Base-by-base conservation (phyloP, 2,888 invertebrate genomes). In the Electrophaes corylata region DNA sequence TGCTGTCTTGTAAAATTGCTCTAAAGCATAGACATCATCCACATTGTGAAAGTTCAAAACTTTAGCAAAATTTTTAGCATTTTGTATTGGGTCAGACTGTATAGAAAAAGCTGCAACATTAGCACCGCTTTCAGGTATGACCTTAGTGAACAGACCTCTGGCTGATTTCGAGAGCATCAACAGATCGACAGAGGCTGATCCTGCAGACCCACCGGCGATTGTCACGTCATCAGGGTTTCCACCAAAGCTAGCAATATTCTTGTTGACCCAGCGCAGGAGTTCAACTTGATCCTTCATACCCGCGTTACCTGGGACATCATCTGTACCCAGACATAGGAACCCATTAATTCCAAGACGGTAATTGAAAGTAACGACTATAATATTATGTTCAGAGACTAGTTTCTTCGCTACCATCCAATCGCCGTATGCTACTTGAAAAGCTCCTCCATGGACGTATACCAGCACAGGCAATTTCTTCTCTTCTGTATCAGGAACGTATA, bases 371-470 rank as follows among this genome's bases (percentile, higher is more conserved):
- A 85, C 81, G 6, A 65, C 63, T 45, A 86, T 73, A 0, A 84
- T 48, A 66, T 82, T 61, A 31, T 78, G 71, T 1, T 64, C 67
- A 2, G 59, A 57, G 0, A 75, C 71, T 10, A 85, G 54, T 52
- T 75, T 76, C 23, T 66, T 75, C 2, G 72, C 72, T 33, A 69
- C 65, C 29, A 56, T 61, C 31, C 11, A 29, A 54, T 80, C 71
- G 0, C 88, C 84, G 35, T 52, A 73, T 1, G 89, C 91, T 1
- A 74, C 41, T 65, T 81, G 72, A 56, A 78, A 91, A 1, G 77
- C 87, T 8, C 92, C 92, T 12, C 90, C 91, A 43, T 92, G 92
- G 2, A 92, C 72, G 40, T 76, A 71, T 8, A 92, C 83, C 26
- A 91, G 60, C 0, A 92, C 92, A 3, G 91, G 83, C 3, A 83